These are phyloP conservation scores for Phoebastria nigripes DNA, from an alignment of 2,797 vertebrate species.

Conservation along the genomic window DNA sequence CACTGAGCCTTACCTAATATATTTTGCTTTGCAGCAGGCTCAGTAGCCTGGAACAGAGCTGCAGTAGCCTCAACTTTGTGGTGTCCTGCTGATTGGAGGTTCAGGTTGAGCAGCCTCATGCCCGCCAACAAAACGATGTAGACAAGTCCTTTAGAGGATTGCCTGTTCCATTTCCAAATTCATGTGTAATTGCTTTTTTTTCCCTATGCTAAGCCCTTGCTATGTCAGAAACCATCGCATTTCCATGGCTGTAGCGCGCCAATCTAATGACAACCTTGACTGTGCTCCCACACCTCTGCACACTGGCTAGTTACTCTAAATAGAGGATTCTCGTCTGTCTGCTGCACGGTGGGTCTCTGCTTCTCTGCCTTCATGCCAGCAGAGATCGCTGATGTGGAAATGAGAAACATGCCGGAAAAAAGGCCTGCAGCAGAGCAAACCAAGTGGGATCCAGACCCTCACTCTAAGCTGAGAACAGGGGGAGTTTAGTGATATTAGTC, in stretches of 20 bases:
- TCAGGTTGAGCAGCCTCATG: background rate
- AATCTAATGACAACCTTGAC: background rate
- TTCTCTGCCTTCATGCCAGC: background rate
- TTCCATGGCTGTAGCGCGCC: background rate
- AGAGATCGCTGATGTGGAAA: background rate
- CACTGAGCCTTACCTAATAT: background rate
- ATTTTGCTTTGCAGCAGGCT: background rate
- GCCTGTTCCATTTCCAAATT: background rate
- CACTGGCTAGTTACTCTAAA: background rate
- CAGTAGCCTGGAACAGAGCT: background rate
- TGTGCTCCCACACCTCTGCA: background rate
- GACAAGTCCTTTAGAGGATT: background rate
- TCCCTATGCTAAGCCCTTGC: background rate
- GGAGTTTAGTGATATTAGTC: background rate
- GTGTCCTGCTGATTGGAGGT: background rate
- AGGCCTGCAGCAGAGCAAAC: background rate
- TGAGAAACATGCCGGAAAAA: background rate
- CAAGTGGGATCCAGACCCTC: background rate
- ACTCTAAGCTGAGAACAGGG: background rate
- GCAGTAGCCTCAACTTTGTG: background rate
- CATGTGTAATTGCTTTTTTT: background rate
- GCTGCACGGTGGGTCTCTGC: background rate
- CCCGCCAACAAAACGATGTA: background rate
- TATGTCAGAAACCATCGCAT: conserved; percentile 7
- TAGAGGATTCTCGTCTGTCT: background rate